phyloP scores from a whole-genome alignment of 2,113 vertebrate genomes.

The Scomber scombrus region DNA sequence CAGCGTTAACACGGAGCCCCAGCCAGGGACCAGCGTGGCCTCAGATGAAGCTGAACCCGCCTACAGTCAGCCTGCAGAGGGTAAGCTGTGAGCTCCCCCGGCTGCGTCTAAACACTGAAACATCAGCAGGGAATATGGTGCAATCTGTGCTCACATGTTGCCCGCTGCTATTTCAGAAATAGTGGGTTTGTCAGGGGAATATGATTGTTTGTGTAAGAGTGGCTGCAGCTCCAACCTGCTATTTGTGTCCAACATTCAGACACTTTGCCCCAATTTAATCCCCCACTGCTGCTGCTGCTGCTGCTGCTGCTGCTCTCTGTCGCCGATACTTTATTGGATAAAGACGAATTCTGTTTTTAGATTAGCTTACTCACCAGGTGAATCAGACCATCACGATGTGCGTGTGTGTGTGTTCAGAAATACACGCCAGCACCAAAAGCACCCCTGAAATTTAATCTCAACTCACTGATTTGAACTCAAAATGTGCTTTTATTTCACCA shows the following conservation, averaged over 20 bases:
- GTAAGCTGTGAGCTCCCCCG: constrained; percentile 39
- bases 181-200: constrained; percentile 38
- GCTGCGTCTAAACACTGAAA: neutral
- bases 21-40: constrained; percentile 71
- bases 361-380: neutral
- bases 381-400: neutral
- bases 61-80: constrained; percentile 61
- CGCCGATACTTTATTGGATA: neutral
- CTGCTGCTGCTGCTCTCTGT: neutral
- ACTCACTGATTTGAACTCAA: no score
- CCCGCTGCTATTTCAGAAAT: constrained; percentile 57
- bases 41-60: constrained; percentile 55
- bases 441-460: no score
- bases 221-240: constrained; percentile 25
- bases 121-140: constrained; percentile 51
- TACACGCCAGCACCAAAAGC: no score
- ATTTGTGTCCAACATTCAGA: constrained; percentile 35
- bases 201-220: constrained; percentile 46
- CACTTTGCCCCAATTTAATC: neutral
- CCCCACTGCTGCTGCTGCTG: neutral
- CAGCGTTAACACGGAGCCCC: constrained; percentile 71
- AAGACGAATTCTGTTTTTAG: neutral
- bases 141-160: constrained; percentile 46
- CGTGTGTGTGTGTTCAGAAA: neutral
- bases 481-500: no score